Percentiles rank a stretch among this genome's conserved stretches.
Evolutionary conservation across 2,797 vertebrate genomes (phyloP).

Genomic region (Macrochelys suwanniensis): DNA sequence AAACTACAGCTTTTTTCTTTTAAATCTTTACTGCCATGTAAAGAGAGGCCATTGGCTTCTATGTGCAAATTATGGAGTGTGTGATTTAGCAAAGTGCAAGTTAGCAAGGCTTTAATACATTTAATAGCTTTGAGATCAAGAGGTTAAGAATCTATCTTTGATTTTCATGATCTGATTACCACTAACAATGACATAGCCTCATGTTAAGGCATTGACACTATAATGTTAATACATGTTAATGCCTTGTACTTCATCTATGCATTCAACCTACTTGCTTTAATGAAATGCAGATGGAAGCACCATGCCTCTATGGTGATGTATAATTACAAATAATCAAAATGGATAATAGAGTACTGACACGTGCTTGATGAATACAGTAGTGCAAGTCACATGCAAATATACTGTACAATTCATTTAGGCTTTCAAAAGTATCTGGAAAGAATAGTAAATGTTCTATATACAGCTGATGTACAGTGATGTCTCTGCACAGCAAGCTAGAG

Average conservation of each 20-base stretch:
- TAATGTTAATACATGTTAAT: neutral
- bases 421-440: neutral
- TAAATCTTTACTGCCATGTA: neutral
- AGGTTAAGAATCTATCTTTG: neutral
- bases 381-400: rapidly evolving
- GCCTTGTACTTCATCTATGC: neutral
- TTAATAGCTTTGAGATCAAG: neutral
- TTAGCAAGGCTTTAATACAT: neutral
- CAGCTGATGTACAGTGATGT: neutral
- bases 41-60: neutral
- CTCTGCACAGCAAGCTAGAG: neutral
- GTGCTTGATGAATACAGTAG: neutral
- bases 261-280: neutral
- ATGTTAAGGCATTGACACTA: neutral
- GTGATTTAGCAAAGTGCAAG: neutral
- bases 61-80: neutral
- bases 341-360: neutral
- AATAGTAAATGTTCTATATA: neutral
- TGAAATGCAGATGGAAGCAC: neutral
- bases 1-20: neutral
- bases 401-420: neutral
- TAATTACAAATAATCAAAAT: neutral
- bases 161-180: neutral
- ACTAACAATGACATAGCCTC: neutral
- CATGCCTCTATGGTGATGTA: neutral